Conservation (phyloP, 2,888 invertebrate species). For the Candidula unifasciata region DNA sequence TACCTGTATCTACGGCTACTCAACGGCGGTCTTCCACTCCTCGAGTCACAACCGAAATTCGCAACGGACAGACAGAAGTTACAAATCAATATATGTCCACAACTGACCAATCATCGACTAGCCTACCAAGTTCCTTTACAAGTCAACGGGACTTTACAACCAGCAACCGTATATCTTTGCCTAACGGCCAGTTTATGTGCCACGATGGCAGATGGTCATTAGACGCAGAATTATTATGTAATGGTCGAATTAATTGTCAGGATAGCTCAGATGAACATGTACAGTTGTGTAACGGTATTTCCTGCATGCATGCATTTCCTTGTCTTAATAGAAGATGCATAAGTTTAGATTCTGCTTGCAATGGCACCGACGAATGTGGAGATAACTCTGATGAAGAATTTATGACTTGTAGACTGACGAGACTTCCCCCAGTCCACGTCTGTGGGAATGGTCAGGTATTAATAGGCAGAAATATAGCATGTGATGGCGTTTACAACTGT, state of each 20-base stretch:
- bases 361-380: background rate
- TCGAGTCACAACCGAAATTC: background rate
- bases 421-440: no score
- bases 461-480: background rate
- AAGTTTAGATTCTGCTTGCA: background rate
- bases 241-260: background rate
- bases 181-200: no score
- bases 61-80: background rate
- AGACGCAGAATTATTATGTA: no score
- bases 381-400: background rate
- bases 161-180: no score
- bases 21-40: background rate
- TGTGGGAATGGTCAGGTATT: background rate
- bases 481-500: conserved; percentile 18
- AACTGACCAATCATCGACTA: background rate
- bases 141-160: no score
- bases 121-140: no score
- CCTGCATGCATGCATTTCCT: background rate
- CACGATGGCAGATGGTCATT: no score
- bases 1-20: background rate
- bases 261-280: background rate
- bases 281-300: background rate
- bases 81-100: background rate
- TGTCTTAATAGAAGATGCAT: background rate
- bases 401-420: no score